Conservation (phyloP, 2,888 invertebrate genomes). For the Nemapogon koenigi region DNA sequence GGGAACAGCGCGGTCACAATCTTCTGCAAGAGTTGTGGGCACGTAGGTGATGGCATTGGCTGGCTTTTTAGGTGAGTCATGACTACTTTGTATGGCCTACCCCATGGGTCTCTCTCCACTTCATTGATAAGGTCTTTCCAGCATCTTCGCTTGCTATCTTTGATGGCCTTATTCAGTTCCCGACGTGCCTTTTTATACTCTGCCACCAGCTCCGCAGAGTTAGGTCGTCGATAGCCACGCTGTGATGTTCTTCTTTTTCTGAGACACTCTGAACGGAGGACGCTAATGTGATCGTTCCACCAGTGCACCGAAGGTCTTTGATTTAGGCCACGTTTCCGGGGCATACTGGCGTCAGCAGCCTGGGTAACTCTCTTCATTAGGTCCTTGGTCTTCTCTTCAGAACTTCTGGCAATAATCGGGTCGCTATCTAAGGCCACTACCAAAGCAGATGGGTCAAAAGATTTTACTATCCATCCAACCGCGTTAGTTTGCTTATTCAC, state of each 20-base stretch:
- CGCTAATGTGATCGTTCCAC: background rate
- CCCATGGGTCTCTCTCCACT: too few species aligned
- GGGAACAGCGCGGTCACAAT: too few species aligned
- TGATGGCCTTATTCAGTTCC: constrained; percentile 6
- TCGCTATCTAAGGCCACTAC: background rate
- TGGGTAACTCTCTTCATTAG: constrained; percentile 3
- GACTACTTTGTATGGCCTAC: too few species aligned
- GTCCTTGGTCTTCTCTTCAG: background rate
- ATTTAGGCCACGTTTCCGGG: constrained; percentile 1
- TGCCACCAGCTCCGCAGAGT: constrained; percentile 3
- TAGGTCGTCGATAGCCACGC: too few species aligned
- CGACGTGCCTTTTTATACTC: constrained; percentile 6
- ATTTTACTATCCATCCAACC: background rate
- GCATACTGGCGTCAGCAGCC: background rate
- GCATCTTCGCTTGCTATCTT: background rate
- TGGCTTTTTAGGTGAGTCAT: too few species aligned
- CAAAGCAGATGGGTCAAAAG: background rate
- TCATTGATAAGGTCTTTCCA: background rate
- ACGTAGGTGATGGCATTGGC: too few species aligned
- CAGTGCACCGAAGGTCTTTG: background rate
- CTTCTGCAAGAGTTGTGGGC: too few species aligned
- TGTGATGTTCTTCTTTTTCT: background rate
- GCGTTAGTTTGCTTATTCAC: background rate
- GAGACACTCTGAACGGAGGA: background rate
- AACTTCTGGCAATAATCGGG: too few species aligned